Conservation (phyloP, 2,888 invertebrate species). For the Poecilobothrus nobilitatus region DNA sequence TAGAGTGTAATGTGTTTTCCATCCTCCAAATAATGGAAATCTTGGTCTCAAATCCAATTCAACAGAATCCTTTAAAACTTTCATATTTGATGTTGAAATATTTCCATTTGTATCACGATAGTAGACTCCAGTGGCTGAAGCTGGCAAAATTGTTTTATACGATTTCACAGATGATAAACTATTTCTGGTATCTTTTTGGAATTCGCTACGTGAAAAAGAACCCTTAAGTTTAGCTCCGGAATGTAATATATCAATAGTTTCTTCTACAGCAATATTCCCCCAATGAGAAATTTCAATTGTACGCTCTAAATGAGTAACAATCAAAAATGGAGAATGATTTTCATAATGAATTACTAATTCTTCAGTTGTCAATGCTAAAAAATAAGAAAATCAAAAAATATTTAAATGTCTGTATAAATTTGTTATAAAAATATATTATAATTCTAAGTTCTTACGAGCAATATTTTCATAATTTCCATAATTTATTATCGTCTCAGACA, state of each 20-base stretch:
- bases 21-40: conserved; percentile 97
- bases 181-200: conserved; percentile 84
- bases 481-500: conserved; percentile 68
- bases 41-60: conserved; percentile 93
- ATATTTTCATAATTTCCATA: conserved; percentile 85
- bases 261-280: conserved; percentile 98
- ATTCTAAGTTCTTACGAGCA: conserved; percentile 44
- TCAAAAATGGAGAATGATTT: conserved; percentile 92
- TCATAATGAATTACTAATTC: conserved; percentile 82
- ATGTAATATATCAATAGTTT: conserved; percentile 83
- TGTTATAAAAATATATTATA: conserved; percentile 8
- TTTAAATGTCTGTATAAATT: conserved; percentile 26
- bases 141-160: conserved; percentile 77
- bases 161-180: conserved; percentile 83
- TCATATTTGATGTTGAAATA: conserved; percentile 94
- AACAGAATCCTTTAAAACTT: conserved; percentile 79
- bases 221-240: conserved; percentile 89
- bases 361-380: conserved; percentile 48
- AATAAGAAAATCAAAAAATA: no score
- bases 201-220: conserved; percentile 94
- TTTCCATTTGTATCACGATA: conserved; percentile 96
- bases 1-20: conserved; percentile 94
- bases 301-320: conserved; percentile 79
- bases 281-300: conserved; percentile 95
- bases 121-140: conserved; percentile 90